phyloP scores from a whole-genome alignment of 2,113 vertebrate species.

The Esox niger region DNA sequence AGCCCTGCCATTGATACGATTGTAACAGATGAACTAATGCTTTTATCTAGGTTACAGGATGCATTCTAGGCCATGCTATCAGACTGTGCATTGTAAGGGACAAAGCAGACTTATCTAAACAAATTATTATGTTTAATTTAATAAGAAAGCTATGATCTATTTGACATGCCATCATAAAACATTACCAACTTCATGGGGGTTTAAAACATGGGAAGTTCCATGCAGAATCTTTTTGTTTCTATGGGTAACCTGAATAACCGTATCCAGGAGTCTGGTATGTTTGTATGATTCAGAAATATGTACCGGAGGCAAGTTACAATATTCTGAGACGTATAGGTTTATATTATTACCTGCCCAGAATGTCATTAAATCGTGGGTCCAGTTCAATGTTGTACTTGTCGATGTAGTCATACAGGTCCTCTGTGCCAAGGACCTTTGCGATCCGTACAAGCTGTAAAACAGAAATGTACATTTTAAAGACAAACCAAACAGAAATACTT shows the following conservation, averaged over 20 bases:
- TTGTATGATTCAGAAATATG: not conserved
- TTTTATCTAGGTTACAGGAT: too few species aligned
- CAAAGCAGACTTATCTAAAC: too few species aligned
- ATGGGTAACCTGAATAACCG: not conserved
- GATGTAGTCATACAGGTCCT: conserved; percentile 78
- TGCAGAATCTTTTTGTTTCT: too few species aligned
- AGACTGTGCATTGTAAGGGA: too few species aligned
- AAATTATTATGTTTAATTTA: too few species aligned
- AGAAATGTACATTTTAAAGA: not conserved
- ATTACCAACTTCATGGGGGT: too few species aligned
- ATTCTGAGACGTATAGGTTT: not conserved
- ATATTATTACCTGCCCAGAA: conserved; percentile 69
- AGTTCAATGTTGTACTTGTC: conserved; percentile 81
- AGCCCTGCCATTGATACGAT: too few species aligned
- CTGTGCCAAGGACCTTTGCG: conserved; percentile 76
- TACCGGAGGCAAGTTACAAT: not conserved
- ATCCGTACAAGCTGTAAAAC: conserved; percentile 71
- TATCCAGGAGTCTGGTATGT: not conserved
- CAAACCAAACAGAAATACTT: not conserved
- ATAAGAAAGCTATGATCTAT: too few species aligned
- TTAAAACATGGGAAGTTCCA: too few species aligned
- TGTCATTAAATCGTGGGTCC: conserved; percentile 78
- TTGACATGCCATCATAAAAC: too few species aligned
- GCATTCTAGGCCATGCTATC: too few species aligned
- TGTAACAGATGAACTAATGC: too few species aligned